These are phyloP conservation scores for Triplophysa tibetana DNA, from an alignment of 2,113 vertebrate species.

Conservation along the genomic window DNA sequence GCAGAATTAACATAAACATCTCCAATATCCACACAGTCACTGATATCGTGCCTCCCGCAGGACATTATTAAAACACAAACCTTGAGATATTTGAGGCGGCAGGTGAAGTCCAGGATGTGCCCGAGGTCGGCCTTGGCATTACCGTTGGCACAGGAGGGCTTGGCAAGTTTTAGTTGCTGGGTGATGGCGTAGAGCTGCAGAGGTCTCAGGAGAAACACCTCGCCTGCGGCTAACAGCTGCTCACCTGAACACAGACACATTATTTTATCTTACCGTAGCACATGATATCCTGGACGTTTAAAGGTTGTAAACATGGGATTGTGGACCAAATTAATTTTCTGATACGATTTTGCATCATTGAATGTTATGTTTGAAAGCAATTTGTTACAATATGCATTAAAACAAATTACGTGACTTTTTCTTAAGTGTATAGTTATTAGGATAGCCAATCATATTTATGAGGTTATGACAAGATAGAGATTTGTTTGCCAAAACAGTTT, in stretches of 20 bases:
- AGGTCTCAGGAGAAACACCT: slow-evolving; percentile 88
- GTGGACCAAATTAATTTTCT: no score
- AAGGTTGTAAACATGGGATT: no score
- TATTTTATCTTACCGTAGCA: no score
- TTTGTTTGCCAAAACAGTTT: no score
- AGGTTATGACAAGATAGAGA: no score
- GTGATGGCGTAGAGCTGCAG: slow-evolving; percentile 90
- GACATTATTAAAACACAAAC: slow-evolving; percentile 58
- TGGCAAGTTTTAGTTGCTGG: slow-evolving; percentile 87
- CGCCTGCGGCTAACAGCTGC: slow-evolving; percentile 85
- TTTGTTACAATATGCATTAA: no score
- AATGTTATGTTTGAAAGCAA: no score
- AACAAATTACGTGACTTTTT: no score
- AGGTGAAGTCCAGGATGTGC: slow-evolving; percentile 97
- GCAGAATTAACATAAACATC: not conserved
- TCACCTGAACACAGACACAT: slow-evolving; percentile 75
- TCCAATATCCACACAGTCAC: not conserved
- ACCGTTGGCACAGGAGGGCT: slow-evolving; percentile 88
- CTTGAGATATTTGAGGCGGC: slow-evolving; percentile 95
- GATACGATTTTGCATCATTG: no score
- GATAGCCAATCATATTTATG: no score
- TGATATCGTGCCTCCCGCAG: not conserved
- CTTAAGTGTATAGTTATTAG: no score
- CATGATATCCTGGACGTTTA: no score
- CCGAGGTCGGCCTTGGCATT: slow-evolving; percentile 95